These are phyloP conservation scores for Dinomys branickii DNA, from an alignment of 2,113 vertebrate genomes.

Conservation along the genomic window DNA sequence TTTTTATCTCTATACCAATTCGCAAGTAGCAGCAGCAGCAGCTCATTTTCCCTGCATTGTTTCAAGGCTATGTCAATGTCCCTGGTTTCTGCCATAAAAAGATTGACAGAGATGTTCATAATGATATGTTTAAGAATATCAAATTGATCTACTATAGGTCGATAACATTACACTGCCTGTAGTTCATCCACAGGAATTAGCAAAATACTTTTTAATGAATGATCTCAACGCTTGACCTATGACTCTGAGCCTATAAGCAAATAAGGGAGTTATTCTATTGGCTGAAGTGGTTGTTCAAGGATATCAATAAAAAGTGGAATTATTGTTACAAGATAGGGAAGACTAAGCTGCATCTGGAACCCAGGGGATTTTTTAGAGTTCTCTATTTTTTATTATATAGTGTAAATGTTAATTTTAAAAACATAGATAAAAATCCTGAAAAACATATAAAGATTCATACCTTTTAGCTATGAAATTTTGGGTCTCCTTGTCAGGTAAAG, in stretches of 20 bases:
- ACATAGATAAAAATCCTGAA: neutral
- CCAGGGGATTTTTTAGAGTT: neutral
- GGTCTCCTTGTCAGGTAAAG: neutral
- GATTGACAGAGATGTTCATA: neutral
- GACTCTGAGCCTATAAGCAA: neutral
- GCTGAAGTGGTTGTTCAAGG: neutral
- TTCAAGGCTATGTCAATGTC: neutral
- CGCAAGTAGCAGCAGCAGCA: neutral
- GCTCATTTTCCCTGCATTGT: conserved; percentile 36
- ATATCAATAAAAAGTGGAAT: neutral
- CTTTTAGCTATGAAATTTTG: neutral
- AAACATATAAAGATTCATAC: neutral
- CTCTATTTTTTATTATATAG: neutral
- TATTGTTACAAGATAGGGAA: neutral
- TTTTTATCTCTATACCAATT: conserved; percentile 56
- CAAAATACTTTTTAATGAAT: conserved; percentile 24
- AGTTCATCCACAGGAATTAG: neutral
- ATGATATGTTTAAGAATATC: neutral
- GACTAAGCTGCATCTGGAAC: neutral
- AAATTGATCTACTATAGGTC: neutral
- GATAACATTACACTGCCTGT: neutral
- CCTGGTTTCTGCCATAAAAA: neutral
- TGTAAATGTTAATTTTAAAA: neutral
- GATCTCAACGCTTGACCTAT: neutral
- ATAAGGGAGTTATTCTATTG: neutral